Conservation (phyloP, 2,113 vertebrate genomes). For the Anhinga anhinga region DNA sequence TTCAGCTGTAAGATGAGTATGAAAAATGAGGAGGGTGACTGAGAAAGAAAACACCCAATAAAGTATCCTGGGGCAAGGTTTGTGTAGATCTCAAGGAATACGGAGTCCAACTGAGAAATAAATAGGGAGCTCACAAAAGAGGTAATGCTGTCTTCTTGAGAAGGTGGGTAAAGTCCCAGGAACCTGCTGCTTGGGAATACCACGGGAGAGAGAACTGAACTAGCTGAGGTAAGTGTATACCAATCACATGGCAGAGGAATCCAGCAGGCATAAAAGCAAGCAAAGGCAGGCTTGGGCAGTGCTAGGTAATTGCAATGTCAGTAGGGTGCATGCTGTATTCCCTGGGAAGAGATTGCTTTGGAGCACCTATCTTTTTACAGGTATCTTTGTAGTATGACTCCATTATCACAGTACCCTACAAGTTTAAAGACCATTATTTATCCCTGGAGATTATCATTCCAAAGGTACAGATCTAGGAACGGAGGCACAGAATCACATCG, state of each 20-base stretch:
- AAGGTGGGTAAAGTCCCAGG: neutral
- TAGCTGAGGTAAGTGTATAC: neutral
- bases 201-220: neutral
- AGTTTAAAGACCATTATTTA: constrained; percentile 13
- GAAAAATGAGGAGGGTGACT: neutral
- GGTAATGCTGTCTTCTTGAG: neutral
- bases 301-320: neutral
- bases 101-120: neutral
- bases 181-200: neutral
- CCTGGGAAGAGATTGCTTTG: neutral
- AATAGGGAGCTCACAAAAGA: neutral
- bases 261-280: neutral
- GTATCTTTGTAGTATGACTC: neutral
- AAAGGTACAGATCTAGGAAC: neutral
- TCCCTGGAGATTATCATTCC: neutral
- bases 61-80: neutral
- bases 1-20: neutral
- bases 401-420: neutral
- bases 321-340: neutral
- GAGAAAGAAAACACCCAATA: neutral
- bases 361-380: neutral
- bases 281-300: neutral
- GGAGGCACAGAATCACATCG: neutral
- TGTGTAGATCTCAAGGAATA: neutral
- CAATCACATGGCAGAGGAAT: neutral